These are phyloP conservation scores for Crenuchus spilurus DNA, from an alignment of 2,797 vertebrate genomes.

Conservation along the genomic window DNA sequence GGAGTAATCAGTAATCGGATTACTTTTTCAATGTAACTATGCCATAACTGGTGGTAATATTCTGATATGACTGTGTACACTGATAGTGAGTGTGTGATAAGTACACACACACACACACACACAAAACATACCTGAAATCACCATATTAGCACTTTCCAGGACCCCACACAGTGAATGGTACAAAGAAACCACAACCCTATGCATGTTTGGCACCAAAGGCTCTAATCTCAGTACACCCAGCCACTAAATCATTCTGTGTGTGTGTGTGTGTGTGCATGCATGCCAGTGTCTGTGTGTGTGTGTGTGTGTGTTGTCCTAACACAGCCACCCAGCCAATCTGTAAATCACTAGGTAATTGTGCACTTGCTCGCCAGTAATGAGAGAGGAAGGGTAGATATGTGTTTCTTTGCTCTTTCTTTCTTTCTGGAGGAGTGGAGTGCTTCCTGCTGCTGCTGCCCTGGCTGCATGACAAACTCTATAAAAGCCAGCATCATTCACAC, in stretches of 20 bases:
- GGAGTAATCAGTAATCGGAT: no score
- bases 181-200: constrained; percentile 26
- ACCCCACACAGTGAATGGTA: constrained; percentile 25
- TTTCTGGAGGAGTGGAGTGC: constrained; percentile 20
- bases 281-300: constrained; percentile 23
- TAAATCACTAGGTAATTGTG: constrained; percentile 80
- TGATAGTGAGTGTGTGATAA: no score
- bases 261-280: neutral
- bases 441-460: constrained; percentile 32
- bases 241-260: constrained; percentile 38
- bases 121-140: neutral
- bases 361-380: constrained; percentile 72
- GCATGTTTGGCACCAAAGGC: constrained; percentile 40
- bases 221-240: constrained; percentile 29
- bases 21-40: no score
- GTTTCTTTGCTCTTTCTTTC: constrained; percentile 27
- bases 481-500: constrained; percentile 33
- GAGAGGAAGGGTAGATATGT: constrained; percentile 73
- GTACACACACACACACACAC: constrained; percentile 43
- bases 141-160: constrained; percentile 40
- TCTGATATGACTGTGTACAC: no score
- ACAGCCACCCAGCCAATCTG: constrained; percentile 70
- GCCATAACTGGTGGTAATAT: no score
- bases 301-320: constrained; percentile 36
- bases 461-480: constrained; percentile 42